A percentile compares a stretch with the other conserved stretches of the same genome.
phyloP scores from a whole-genome alignment of 2,888 invertebrate species.

The Idaea aversata region DNA sequence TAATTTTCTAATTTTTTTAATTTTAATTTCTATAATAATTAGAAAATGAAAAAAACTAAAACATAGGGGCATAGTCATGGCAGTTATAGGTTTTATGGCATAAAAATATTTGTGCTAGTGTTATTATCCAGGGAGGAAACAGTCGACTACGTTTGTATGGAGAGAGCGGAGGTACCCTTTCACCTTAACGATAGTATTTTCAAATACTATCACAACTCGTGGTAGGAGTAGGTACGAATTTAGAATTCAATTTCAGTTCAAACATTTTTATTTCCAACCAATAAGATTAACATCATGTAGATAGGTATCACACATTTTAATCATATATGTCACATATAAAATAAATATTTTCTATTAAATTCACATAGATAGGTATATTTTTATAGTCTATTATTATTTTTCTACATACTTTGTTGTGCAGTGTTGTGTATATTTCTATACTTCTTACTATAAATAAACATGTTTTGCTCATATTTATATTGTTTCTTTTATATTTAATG shows the following conservation, averaged over 20 bases:
- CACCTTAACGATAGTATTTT: too few species aligned
- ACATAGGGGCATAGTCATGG: too few species aligned
- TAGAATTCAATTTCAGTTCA: background rate
- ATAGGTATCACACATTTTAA: background rate
- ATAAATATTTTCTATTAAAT: background rate
- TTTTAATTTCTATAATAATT: too few species aligned
- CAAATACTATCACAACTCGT: background rate
- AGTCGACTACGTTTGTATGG: too few species aligned
- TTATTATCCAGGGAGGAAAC: too few species aligned
- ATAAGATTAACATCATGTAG: background rate
- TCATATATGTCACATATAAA: background rate
- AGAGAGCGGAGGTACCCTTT: too few species aligned
- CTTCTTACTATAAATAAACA: constrained; percentile 39
- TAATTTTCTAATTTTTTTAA: too few species aligned
- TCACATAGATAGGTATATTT: background rate
- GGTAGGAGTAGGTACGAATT: background rate
- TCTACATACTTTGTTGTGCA: background rate
- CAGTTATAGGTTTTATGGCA: too few species aligned
- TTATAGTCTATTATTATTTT: constrained; percentile 3
- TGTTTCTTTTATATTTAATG: constrained; percentile 24
- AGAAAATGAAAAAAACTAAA: too few species aligned
- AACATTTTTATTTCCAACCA: background rate
- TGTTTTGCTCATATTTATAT: constrained; percentile 40
- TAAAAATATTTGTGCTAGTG: too few species aligned
- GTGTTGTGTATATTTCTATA: constrained; percentile 11